These are phyloP conservation scores for Lycia hirtaria DNA, from an alignment of 2,888 invertebrate genomes.

Conservation along the genomic window DNA sequence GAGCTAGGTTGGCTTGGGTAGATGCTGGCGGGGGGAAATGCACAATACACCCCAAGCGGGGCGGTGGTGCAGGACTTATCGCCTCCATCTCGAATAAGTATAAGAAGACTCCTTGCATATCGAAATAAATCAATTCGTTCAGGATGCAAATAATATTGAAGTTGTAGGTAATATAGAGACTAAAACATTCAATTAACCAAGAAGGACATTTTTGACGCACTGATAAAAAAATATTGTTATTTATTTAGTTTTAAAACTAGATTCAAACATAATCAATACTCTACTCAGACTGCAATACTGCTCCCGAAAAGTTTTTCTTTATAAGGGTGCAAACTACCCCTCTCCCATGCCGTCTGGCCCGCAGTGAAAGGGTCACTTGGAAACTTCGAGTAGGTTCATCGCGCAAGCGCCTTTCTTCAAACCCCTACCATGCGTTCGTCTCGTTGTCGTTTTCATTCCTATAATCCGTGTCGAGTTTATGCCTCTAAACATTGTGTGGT, in stretches of 20 bases:
- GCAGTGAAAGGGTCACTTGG: constrained; percentile 11
- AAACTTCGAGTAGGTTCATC: constrained; percentile 29
- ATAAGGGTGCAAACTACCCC: constrained; percentile 13
- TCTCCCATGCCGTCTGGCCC: background rate
- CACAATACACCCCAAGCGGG: no score
- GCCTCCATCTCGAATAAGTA: no score
- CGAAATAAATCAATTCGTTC: no score
- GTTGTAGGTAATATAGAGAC: no score
- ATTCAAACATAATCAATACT: background rate
- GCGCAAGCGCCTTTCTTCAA: constrained; percentile 36
- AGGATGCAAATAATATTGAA: no score
- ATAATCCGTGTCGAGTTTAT: background rate
- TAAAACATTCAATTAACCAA: no score
- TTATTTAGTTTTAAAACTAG: background rate
- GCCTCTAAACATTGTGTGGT: background rate
- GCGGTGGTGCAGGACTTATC: no score
- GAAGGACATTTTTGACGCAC: no score
- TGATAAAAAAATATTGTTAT: background rate
- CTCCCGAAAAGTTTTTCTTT: background rate
- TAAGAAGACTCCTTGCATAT: no score
- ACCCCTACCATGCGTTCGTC: constrained; percentile 10
- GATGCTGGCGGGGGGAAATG: no score
- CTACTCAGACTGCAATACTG: background rate
- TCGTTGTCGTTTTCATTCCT: background rate
- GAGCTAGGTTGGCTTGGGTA: no score